These are phyloP conservation scores for Opisthograptis luteolata DNA, from an alignment of 2,888 invertebrate genomes.

Conservation along the genomic window DNA sequence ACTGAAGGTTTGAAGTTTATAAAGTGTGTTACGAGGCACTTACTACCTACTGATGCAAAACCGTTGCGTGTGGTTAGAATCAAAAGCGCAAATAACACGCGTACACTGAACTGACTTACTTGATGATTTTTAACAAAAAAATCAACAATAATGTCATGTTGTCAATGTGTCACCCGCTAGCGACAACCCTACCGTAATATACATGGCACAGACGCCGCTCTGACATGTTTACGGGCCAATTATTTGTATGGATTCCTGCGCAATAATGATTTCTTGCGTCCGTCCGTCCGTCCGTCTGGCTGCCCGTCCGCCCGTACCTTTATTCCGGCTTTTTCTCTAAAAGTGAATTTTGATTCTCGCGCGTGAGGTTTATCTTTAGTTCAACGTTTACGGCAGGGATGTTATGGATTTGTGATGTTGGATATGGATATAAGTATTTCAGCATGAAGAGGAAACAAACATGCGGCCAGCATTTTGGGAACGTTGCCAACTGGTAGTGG, in stretches of 20 bases:
- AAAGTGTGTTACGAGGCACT: too few species aligned
- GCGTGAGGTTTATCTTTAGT: slow-evolving; percentile 59
- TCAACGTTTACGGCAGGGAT: not conserved
- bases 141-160: too few species aligned
- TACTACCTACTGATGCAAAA: too few species aligned
- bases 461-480: too few species aligned
- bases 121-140: too few species aligned
- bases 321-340: slow-evolving; percentile 63
- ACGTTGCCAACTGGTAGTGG: too few species aligned
- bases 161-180: not conserved
- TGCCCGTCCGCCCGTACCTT: slow-evolving; percentile 50
- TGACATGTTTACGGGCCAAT: slow-evolving; percentile 85
- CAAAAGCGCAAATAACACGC: too few species aligned
- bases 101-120: too few species aligned
- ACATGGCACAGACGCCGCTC: slow-evolving; percentile 82
- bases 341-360: slow-evolving; percentile 66
- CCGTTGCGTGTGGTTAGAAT: too few species aligned
- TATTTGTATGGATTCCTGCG: slow-evolving; percentile 83
- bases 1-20: too few species aligned
- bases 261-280: slow-evolving; percentile 83
- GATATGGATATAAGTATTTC: not conserved
- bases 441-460: too few species aligned
- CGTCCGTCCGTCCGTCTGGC: slow-evolving; percentile 47
- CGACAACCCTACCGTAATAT: slow-evolving; percentile 75
- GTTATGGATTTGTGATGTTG: not conserved